Evolutionary conservation across 2,113 vertebrate species (phyloP).

Genomic region (Mustela nigripes): DNA sequence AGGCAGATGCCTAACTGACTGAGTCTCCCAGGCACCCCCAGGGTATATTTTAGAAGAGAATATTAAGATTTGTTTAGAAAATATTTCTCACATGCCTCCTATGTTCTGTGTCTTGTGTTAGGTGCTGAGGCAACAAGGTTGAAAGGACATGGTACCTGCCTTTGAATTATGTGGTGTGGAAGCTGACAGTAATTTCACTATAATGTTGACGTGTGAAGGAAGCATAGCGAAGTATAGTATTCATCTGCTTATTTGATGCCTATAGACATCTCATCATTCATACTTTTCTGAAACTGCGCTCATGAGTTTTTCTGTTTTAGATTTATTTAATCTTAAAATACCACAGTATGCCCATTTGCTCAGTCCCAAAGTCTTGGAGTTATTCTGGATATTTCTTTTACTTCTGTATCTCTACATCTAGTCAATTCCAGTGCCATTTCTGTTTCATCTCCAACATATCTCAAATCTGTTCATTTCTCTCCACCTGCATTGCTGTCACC

Average conservation of each 20-base stretch:
- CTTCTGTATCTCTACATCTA: background rate
- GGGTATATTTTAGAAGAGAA: constrained; percentile 35
- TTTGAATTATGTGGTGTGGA: background rate
- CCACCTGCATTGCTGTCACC: background rate
- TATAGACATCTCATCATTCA: background rate
- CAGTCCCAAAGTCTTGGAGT: background rate
- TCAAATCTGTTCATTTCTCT: background rate
- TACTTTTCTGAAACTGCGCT: background rate
- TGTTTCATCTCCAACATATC: background rate
- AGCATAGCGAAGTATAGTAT: background rate
- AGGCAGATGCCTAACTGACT: background rate
- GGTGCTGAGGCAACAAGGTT: background rate
- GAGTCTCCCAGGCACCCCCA: background rate
- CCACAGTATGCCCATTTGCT: background rate
- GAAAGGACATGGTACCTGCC: background rate
- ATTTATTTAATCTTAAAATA: background rate
- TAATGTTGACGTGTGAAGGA: background rate
- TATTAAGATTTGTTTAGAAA: constrained; percentile 31
- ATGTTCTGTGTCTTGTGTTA: background rate
- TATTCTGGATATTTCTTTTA: background rate
- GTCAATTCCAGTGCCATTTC: background rate
- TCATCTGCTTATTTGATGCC: background rate
- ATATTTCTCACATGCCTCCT: background rate
- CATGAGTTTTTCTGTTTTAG: background rate
- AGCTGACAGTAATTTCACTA: background rate